Evolutionary conservation across 2,797 vertebrate species (phyloP), one percentile per base, ranked within the genome.

Genomic region (Siniperca scherzeri): DNA sequence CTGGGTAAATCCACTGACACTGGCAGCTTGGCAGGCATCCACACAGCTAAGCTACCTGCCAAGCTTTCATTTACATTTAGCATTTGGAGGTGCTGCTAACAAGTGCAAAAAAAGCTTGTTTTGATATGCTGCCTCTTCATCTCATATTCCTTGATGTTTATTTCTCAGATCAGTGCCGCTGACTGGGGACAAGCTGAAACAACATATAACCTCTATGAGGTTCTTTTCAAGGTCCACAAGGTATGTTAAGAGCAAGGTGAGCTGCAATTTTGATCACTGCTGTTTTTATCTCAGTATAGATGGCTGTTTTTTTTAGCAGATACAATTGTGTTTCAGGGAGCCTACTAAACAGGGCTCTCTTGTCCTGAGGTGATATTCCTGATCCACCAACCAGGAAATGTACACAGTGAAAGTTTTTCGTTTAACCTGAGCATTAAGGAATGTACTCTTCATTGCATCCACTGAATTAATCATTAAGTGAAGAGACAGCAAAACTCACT

Each of bases 181-280:
- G 97, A 99, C 91, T 99, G 98, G 98, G 94, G 95, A 86, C 94
- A 94, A 88, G 97, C 97, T 80, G 98, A 98, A 94, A 97, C 96
- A 74, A 94, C 95, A 78, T 97, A 98, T 95, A 96, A 97, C 97
- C 97, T 99, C 97, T 98, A 97, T 97, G 98, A 99, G 97, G 97
- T 98, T 94, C 96, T 99, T 70, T 98, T 98, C 96, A 98, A 98
- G 95, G 96, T 98, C 91, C 97, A 98, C 93, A 98, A 98, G 98
- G 98, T 99, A 95, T 3, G 96, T 93, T 25, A 70, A 46, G 67
- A 70, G 67, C 0, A 48, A 27, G 7, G 1, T 33, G 70, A 19
- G 74, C 46, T 81, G 61, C 61, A 48, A 81, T 38, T 76, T 42
- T 70, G 16, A 82, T 89, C 46, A 61, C 44, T 73, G 64, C 60